Percentiles rank a stretch among this genome's conserved stretches.
phyloP scores from a whole-genome alignment of 2,797 vertebrate species.

The Hydrophis major region DNA sequence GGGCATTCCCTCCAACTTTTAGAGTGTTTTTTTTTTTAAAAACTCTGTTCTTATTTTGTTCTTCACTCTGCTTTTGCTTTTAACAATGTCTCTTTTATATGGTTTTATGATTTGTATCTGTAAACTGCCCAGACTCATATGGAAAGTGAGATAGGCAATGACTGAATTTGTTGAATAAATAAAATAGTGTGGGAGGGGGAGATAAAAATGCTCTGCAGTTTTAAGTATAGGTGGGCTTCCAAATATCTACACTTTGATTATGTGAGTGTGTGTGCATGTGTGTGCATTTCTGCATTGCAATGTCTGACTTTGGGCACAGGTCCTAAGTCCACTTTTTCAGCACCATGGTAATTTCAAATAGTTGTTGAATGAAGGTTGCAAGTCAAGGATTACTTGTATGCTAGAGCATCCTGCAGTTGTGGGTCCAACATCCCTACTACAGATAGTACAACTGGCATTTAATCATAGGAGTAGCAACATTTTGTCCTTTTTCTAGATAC shows the following conservation, averaged over 20 bases:
- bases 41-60: not conserved
- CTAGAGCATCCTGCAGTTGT: not conserved
- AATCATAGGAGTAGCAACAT: not conserved
- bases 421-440: not conserved
- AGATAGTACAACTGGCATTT: not conserved
- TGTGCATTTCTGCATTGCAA: not conserved
- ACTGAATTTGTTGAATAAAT: not conserved
- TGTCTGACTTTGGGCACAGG: not conserved
- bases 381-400: not conserved
- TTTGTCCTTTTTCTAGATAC: not conserved
- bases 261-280: not conserved
- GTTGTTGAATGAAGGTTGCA: not conserved
- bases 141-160: not conserved
- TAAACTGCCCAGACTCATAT: not conserved
- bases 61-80: not conserved
- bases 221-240: not conserved
- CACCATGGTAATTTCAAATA: not conserved
- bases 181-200: not conserved
- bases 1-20: not conserved
- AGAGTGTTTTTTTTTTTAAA: not conserved
- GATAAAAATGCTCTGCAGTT: not conserved
- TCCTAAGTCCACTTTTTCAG: not conserved
- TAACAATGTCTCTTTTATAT: not conserved
- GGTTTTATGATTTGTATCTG: not conserved
- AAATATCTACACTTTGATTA: not conserved